Base-by-base conservation (phyloP, 2,888 invertebrate genomes). In the Willowsia nigromaculata region DNA sequence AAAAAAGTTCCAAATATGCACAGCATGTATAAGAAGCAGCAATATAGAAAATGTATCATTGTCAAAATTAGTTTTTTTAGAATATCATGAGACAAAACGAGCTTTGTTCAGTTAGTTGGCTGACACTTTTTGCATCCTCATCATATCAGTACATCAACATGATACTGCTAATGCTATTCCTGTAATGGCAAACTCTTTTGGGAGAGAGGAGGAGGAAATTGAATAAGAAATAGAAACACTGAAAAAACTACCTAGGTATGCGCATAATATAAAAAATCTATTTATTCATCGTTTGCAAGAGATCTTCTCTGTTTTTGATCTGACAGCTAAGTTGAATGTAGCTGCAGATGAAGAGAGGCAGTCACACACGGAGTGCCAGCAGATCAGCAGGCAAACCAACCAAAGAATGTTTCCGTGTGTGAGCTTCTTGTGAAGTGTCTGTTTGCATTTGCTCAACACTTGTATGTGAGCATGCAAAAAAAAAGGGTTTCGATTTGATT, bases 331-430 rank as follows among this genome's bases (percentile, higher is more conserved):
- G 22, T 13, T 1, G 59, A 37, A 37, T 37, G 37, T 9, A 6
- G 5, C 4, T 4, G 9, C 5, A 37, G 4, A 9, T 47, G 2
- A 50, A 68, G 68, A n/a, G 68, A 68, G 11, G 37, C 40, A 68
- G 68, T 68, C 68, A 18, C 68, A 68, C 40, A 68, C 37, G 33
- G 37, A 68, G 68, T 18, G 68, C 37, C 68, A 18, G 18, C 68
- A 37, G 18, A 68, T 18, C 30, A 59, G 59, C 59, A 59, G 59
- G 59, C 59, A 27, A n/a, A n/a, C n/a, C n/a, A n/a, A n/a, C n/a
- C n/a, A n/a, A n/a, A 59, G 1, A 25, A 59, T 15, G 13, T 62
- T 27, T 30, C 15, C 37, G 18, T 68, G 68, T 68, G 68, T 68
- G 33, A 33, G 13, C n/a, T n/a, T n/a, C n/a, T 3, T 62, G 62